Base-by-base conservation (phyloP, 2,797 vertebrate genomes). In the Telmatherina bonti region DNA sequence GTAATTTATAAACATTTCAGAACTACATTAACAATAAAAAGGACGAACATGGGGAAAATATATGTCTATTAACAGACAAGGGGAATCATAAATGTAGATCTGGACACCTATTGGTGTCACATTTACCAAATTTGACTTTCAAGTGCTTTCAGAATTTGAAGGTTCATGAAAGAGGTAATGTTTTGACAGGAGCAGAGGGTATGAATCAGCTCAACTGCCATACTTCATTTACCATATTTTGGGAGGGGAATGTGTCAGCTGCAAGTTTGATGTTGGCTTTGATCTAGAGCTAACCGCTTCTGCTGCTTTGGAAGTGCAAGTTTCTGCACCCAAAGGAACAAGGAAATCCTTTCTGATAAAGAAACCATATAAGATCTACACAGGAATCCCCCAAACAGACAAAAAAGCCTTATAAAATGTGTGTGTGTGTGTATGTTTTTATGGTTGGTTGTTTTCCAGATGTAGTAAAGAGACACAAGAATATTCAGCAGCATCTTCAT, bases 301-400 rank as follows among this genome's bases (percentile, higher is more conserved):
- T 79, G 78, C 62, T 73, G 65, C 71, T 75, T 79, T 85, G 89
- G 89, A 87, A 82, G 65, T 62, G 65, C 62, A 74, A 61, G 67
- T 62, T 80, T 83, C 18, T 86, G 78, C 78, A 75, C 29, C 63
- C 69, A 65, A 66, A 83, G 84, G 84, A 87, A 88, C 76, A 87
- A 92, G 90, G 91, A 92, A 90, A 93, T 86, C 88, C 88, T 90
- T 82, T 90, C 58, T 83, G 86, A 89, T 78, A 77, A 89, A 83
- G 65, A 84, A 79, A 75, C 58, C 43, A 43, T 52, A 30, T 30
- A 70, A 65, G 31, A 79, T 76, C 45, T 56, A 67, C 26, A 11
- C 70, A 88, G 83, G 81, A 83, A 89, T 88, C 83, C 69, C 84
- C 69, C 60, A 0, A 73, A 80, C 56, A 20, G 2, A 20, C 58